These are phyloP conservation scores for Platyrinchus mystaceus DNA, from an alignment of 2,797 vertebrate genomes.

Conservation along the genomic window DNA sequence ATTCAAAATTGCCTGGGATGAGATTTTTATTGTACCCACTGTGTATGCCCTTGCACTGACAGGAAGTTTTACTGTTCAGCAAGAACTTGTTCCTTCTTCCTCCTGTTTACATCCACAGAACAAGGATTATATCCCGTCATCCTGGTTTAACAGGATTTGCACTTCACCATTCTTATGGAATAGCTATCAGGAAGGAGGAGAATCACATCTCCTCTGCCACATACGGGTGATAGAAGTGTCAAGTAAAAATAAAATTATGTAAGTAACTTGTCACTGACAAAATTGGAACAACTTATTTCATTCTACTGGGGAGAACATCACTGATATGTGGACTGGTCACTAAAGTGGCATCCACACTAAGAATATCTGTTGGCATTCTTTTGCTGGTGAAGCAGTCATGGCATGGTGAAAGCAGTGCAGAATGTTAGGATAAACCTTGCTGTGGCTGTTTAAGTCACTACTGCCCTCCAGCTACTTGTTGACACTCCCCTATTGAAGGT, in stretches of 20 bases:
- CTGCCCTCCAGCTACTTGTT: not conserved
- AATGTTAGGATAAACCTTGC: not conserved
- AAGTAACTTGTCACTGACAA: not conserved
- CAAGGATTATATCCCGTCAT: not conserved
- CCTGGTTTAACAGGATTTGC: not conserved
- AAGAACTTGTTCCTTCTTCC: not conserved
- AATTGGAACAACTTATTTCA: not conserved
- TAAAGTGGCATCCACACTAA: not conserved
- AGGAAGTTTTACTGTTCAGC: not conserved
- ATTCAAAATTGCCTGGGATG: not conserved
- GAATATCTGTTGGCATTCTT: not conserved
- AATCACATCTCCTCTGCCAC: rapidly evolving
- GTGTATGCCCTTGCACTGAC: not conserved
- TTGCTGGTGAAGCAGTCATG: not conserved
- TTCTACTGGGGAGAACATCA: not conserved
- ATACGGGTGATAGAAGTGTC: not conserved
- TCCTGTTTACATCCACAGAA: not conserved
- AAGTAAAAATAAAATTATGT: not conserved
- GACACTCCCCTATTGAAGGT: not conserved
- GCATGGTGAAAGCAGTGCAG: not conserved
- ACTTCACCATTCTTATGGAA: not conserved
- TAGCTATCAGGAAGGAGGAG: not conserved
- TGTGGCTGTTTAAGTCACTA: not conserved
- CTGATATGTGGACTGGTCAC: not conserved
- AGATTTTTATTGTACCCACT: not conserved